A percentile compares a stretch with the other conserved stretches of the same genome.
Conservation (phyloP, 2,113 vertebrate genomes). For the Hirundichthys speculiger region DNA sequence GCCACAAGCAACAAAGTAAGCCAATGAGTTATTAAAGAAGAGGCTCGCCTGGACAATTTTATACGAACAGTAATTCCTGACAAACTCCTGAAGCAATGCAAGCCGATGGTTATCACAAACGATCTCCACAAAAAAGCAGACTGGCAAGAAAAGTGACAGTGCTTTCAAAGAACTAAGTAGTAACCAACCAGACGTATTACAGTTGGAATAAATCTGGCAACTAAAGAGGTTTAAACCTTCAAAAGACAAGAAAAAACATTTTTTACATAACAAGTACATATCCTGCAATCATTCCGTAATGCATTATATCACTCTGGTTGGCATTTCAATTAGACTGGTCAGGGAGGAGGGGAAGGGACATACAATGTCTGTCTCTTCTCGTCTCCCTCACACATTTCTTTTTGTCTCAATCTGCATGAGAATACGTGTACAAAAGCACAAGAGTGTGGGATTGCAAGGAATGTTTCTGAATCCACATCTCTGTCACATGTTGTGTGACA, state of each 20-base stretch:
- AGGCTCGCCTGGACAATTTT: neutral
- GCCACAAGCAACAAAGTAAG: too few species aligned
- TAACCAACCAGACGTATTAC: constrained; percentile 8
- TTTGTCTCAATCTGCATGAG: constrained; percentile 34
- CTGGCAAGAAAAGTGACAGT: neutral
- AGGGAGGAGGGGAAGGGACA: constrained; percentile 4
- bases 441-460: constrained; percentile 44
- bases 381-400: constrained; percentile 2
- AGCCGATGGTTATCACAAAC: neutral
- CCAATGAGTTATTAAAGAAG: too few species aligned
- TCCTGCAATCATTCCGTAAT: constrained; percentile 18
- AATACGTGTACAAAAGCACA: constrained; percentile 27
- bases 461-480: constrained; percentile 40
- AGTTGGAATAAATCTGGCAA: constrained; percentile 5
- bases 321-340: constrained; percentile 52
- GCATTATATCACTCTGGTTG: constrained; percentile 32
- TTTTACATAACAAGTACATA: constrained; percentile 25
- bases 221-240: neutral
- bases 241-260: constrained; percentile 16
- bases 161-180: constrained; percentile 6
- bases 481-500: constrained; percentile 57
- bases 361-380: constrained; percentile 47
- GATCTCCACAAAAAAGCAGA: neutral
- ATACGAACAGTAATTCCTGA: neutral
- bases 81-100: neutral